Conservation (phyloP, 2,113 vertebrate species). For the Gasterosteus aculeatus region DNA sequence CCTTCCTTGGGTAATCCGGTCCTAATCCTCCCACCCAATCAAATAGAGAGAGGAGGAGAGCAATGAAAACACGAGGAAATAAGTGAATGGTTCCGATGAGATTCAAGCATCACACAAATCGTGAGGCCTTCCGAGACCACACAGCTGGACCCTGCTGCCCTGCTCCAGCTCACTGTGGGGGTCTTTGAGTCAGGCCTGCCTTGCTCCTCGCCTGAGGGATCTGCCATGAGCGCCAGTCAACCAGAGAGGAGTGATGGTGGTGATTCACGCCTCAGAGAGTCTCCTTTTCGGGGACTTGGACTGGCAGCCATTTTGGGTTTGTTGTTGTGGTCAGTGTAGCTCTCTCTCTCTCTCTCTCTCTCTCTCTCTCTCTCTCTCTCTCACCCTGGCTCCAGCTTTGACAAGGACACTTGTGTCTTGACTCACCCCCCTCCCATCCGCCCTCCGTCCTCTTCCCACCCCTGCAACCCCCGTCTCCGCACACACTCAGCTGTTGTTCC, state of each 20-base stretch:
- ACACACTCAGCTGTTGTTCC: constrained; percentile 68
- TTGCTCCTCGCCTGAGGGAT: constrained; percentile 4
- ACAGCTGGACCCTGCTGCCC: constrained; percentile 22
- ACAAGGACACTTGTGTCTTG: constrained; percentile 71
- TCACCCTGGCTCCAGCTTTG: constrained; percentile 13
- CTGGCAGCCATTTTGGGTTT: constrained; percentile 54
- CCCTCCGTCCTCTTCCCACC: background rate
- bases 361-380: background rate
- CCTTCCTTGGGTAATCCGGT: constrained; percentile 58
- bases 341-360: background rate
- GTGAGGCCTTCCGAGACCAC: constrained; percentile 18
- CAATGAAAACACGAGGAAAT: constrained; percentile 50
- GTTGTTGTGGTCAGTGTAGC: constrained; percentile 23
- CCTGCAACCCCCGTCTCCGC: constrained; percentile 20
- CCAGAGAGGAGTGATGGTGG: constrained; percentile 12
- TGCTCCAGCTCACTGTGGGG: constrained; percentile 4
- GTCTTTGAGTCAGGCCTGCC: constrained; percentile 11
- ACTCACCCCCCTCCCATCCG: background rate
- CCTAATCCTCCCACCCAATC: constrained; percentile 66
- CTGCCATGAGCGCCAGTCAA: constrained; percentile 27
- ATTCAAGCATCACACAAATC: constrained; percentile 49
- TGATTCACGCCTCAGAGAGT: constrained; percentile 24
- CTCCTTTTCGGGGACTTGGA: constrained; percentile 21
- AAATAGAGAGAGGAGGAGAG: constrained; percentile 47
- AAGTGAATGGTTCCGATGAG: constrained; percentile 44